Evolutionary conservation across 1,140 invertebrate genomes (phyloP).

Genomic region (Ganaspis sp.): DNA sequence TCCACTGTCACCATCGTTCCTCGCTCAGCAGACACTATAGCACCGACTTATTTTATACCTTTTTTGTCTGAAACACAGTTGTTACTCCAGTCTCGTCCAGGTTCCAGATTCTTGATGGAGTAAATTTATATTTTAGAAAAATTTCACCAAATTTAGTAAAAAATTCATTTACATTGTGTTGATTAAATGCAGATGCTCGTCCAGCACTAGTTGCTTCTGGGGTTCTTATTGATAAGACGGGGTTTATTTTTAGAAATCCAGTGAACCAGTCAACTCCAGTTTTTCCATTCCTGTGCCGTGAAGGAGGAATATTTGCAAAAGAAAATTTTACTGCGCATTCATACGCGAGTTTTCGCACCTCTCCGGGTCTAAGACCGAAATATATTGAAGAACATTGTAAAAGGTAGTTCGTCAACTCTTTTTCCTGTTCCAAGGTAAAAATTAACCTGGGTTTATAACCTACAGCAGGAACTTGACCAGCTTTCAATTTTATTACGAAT

Average conservation of each 20-base stretch:
- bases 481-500: too few species aligned
- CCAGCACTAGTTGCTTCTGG: conserved; percentile 57
- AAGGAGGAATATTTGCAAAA: conserved; percentile 46
- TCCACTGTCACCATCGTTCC: conserved; percentile 67
- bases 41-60: conserved; percentile 67
- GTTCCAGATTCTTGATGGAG: conserved; percentile 65
- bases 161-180: conserved; percentile 53
- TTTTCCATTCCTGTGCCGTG: conserved; percentile 51
- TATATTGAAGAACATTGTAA: conserved; percentile 41
- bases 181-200: conserved; percentile 58
- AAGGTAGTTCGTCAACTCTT: not conserved
- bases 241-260: conserved; percentile 52
- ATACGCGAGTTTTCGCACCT: conserved; percentile 51
- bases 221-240: conserved; percentile 49
- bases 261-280: conserved; percentile 54
- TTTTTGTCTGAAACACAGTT: conserved; percentile 69
- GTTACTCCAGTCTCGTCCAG: conserved; percentile 71
- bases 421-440: conserved; percentile 32
- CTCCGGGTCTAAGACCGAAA: conserved; percentile 48
- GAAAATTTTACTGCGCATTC: conserved; percentile 45
- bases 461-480: too few species aligned
- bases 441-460: not conserved
- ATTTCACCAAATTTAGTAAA: conserved; percentile 51
- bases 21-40: conserved; percentile 66
- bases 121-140: conserved; percentile 44